These are phyloP conservation scores for Branchipolynoe longqiensis DNA, from an alignment of 2,888 invertebrate species.

Conservation along the genomic window DNA sequence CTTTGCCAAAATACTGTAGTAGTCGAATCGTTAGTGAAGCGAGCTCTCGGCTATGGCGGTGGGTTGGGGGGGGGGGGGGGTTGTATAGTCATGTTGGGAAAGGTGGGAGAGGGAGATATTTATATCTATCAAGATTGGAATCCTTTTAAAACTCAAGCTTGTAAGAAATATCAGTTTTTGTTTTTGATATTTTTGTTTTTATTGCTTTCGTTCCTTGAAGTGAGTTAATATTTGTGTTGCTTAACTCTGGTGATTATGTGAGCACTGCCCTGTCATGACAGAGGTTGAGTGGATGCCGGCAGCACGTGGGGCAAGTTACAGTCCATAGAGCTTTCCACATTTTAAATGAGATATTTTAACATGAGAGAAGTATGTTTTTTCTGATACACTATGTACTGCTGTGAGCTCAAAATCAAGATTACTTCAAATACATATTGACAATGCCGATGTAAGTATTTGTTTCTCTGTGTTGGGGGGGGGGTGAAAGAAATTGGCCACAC, in stretches of 20 bases:
- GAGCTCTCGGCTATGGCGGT: too few species aligned
- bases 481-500: background rate
- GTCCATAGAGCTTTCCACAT: background rate
- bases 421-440: too few species aligned
- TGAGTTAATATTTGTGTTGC: background rate
- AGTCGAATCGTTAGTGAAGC: too few species aligned
- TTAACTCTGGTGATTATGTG: background rate
- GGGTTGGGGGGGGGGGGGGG: too few species aligned
- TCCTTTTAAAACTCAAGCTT: background rate
- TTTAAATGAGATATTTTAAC: background rate
- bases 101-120: too few species aligned
- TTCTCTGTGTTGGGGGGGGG: too few species aligned
- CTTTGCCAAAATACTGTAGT: too few species aligned
- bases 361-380: background rate
- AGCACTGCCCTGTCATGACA: background rate
- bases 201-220: too few species aligned
- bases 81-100: too few species aligned
- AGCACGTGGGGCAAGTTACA: background rate
- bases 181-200: too few species aligned
- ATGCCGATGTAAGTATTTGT: too few species aligned
- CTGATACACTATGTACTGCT: background rate
- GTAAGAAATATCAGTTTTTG: background rate
- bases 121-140: background rate
- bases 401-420: background rate
- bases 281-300: background rate